Evolutionary conservation across 1,140 invertebrate genomes (phyloP), one percentile per base, ranked within the genome.

Genomic region (Camponotus vicinus): DNA sequence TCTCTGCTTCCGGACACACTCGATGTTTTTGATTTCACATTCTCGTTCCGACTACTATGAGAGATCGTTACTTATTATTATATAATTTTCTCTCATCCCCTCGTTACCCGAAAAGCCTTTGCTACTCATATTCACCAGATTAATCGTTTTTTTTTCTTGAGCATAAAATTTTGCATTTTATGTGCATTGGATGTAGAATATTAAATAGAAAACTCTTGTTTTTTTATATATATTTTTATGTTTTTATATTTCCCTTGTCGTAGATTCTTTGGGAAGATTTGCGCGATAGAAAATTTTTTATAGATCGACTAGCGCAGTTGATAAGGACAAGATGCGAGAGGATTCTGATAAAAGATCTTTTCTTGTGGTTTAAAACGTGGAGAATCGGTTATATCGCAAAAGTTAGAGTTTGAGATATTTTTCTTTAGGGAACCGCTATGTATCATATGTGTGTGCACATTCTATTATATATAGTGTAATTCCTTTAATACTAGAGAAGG

Each of bases 251-350:
- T 42, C 8, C 8, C 77, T 64, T 86, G 84, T 78, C 69, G 70
- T 77, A 79, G 73, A 82, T 90, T 82, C 64, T 77, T 89, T 21
- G 59, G 64, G 85, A 91, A 92, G 92, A 93, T 93, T 92, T 90
- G 49, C 37, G 85, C 86, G 92, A 93, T 93, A 91, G 80, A 64
- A 79, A 90, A 87, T 92, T 93, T 93, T 93, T 91, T 91, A 90
- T 93, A 90, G 80, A 89, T 86, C 91, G 88, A 90, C 85, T 89
- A 63, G 63, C 71, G 63, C 70, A 63, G 71, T 70, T 88, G 90
- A 91, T 90, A 90, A 91, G 89, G 84, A 76, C 78, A 86, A 86
- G 77, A 78, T 71, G 80, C 71, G 75, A n/a, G 57, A 45, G 82
- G 63, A 84, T 86, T 61, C 52, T 37, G 61, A 21, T 42, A 63